Percentiles rank a stretch among this genome's conserved stretches.
phyloP scores from a whole-genome alignment of 2,113 vertebrate species.

The Mesocricetus auratus region DNA sequence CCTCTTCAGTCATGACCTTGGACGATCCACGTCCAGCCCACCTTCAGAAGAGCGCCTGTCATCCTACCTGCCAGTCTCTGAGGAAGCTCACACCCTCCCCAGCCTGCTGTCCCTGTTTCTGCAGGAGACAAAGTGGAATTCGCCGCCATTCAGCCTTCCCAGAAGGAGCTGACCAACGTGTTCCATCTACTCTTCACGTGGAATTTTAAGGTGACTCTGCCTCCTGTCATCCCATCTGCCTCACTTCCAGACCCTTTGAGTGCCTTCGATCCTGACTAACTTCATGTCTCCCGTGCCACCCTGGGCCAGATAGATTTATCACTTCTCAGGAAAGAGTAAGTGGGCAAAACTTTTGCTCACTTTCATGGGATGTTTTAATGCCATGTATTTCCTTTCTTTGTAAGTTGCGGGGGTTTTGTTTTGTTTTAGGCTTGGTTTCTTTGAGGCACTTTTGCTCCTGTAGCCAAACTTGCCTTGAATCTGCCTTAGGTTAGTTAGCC shows the following conservation, averaged over 20 bases:
- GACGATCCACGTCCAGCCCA: rapidly evolving
- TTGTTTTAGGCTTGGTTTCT: neutral
- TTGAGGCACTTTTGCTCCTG: neutral
- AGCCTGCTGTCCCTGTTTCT: neutral
- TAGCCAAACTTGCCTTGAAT: neutral
- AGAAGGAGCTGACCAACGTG: neutral
- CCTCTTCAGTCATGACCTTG: neutral
- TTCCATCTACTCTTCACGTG: neutral
- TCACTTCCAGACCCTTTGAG: neutral
- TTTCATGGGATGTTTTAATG: neutral
- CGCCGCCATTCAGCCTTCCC: rapidly evolving
- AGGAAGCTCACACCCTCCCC: neutral
- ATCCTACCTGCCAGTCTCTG: neutral
- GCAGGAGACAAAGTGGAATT: neutral
- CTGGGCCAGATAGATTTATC: neutral
- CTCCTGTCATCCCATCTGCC: rapidly evolving
- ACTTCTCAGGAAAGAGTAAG: neutral
- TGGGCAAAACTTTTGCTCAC: neutral
- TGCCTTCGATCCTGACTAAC: neutral
- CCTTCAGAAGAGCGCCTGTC: too few relatives aligned
- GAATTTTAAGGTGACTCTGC: neutral
- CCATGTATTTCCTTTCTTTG: neutral
- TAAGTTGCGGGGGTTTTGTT: neutral
- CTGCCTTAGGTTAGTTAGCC: neutral
- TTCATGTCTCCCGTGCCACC: neutral